phyloP scores from a whole-genome alignment of 2,888 invertebrate genomes.

The Ochropacha duplaris region DNA sequence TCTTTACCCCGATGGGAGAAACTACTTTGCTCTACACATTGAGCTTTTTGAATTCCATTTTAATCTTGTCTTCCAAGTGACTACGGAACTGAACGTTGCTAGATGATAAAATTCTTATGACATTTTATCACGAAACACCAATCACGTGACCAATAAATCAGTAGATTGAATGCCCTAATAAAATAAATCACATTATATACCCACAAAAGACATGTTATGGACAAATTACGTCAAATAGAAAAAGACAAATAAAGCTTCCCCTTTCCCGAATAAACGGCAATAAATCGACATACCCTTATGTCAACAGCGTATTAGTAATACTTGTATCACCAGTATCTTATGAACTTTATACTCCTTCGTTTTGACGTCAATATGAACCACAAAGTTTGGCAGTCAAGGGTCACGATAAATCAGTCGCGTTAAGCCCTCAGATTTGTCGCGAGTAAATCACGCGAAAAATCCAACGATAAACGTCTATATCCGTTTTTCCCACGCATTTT shows the following conservation, averaged over 20 bases:
- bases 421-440: slow-evolving; percentile 77
- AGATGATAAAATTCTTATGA: not conserved
- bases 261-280: slow-evolving; percentile 71
- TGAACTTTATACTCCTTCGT: slow-evolving; percentile 27
- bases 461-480: slow-evolving; percentile 82
- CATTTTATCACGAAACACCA: not conserved
- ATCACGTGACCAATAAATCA: not conserved
- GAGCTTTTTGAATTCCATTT: too few species aligned
- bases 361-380: not conserved
- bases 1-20: too few species aligned
- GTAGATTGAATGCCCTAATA: slow-evolving; percentile 11
- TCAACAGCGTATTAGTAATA: slow-evolving; percentile 76
- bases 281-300: slow-evolving; percentile 76
- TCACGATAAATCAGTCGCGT: slow-evolving; percentile 50
- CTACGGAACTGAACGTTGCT: too few species aligned
- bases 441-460: slow-evolving; percentile 81
- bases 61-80: too few species aligned
- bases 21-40: too few species aligned
- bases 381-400: slow-evolving; percentile 23
- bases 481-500: slow-evolving; percentile 83
- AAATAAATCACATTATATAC: slow-evolving; percentile 37
- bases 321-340: slow-evolving; percentile 44
- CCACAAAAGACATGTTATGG: slow-evolving; percentile 49
- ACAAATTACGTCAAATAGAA: slow-evolving; percentile 67
- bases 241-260: slow-evolving; percentile 74